Evolutionary conservation across 2,888 invertebrate genomes (phyloP).

Genomic region (Cataglyphis rosenhaueri): DNA sequence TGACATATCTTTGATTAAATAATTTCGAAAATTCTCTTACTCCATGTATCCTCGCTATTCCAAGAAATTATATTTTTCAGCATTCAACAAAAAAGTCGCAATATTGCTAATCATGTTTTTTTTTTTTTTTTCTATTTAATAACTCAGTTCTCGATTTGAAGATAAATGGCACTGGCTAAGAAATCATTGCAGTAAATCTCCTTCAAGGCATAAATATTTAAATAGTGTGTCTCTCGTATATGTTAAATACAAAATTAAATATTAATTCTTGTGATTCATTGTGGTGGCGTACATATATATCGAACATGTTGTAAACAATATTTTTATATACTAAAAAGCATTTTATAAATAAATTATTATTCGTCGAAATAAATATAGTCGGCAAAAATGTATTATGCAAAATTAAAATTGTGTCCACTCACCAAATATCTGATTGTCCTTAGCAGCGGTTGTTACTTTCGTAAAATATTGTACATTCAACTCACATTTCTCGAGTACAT

Average conservation of each 20-base stretch:
- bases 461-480: slow-evolving; percentile 9
- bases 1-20: neutral
- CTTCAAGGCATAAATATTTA: neutral
- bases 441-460: slow-evolving; percentile 17
- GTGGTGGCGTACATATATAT: neutral
- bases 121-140: neutral
- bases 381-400: neutral
- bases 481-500: slow-evolving; percentile 5
- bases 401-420: slow-evolving; percentile 22
- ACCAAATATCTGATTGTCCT: slow-evolving; percentile 16
- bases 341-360: slow-evolving; percentile 18
- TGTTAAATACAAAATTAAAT: neutral
- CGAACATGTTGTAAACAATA: neutral
- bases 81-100: neutral
- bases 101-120: slow-evolving; percentile 42
- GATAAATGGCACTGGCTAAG: neutral
- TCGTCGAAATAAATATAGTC: neutral
- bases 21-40: neutral
- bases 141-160: neutral
- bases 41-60: slow-evolving; percentile 68
- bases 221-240: neutral
- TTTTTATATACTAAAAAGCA: slow-evolving; percentile 11
- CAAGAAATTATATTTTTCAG: slow-evolving; percentile 65
- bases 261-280: neutral
- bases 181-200: neutral